Percentiles rank a stretch among this genome's conserved stretches.
These are phyloP conservation scores for Melipona bicolor DNA, from an alignment of 2,888 invertebrate species.

Conservation along the genomic window DNA sequence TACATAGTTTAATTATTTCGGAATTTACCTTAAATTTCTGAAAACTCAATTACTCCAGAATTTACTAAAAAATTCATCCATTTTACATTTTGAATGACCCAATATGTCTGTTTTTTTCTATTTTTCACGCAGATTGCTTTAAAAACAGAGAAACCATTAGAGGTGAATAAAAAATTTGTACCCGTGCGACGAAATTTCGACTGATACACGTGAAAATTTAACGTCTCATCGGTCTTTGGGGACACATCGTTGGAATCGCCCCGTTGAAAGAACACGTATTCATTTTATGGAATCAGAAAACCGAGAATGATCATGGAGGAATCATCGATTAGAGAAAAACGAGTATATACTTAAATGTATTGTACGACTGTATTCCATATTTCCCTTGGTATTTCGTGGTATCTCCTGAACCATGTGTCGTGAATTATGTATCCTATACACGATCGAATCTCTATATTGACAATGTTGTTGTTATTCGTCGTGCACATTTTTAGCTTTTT, in stretches of 20 bases:
- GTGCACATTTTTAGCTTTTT: neutral
- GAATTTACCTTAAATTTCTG: neutral
- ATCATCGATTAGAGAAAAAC: neutral
- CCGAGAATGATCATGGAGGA: neutral
- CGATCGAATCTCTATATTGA: conserved; percentile 22
- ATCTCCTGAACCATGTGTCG: neutral
- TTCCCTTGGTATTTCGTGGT: neutral
- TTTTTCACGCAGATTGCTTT: neutral
- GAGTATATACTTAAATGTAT: conserved; percentile 1
- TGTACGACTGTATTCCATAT: neutral
- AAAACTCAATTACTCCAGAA: neutral
- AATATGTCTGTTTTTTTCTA: neutral
- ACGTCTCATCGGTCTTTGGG: neutral
- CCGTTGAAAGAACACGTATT: neutral
- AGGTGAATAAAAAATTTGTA: neutral
- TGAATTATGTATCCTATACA: conserved; percentile 1
- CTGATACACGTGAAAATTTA: neutral
- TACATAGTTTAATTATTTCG: too few relatives aligned
- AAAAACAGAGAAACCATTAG: neutral
- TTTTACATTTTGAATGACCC: neutral
- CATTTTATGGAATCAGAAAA: neutral
- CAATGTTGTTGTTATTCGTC: conserved; percentile 9
- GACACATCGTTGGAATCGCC: neutral
- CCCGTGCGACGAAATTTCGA: neutral
- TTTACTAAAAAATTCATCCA: neutral